Percentiles rank a stretch among this genome's conserved stretches.
These are phyloP conservation scores for Hyppa rectilinea DNA, from an alignment of 2,888 invertebrate species.

Conservation along the genomic window DNA sequence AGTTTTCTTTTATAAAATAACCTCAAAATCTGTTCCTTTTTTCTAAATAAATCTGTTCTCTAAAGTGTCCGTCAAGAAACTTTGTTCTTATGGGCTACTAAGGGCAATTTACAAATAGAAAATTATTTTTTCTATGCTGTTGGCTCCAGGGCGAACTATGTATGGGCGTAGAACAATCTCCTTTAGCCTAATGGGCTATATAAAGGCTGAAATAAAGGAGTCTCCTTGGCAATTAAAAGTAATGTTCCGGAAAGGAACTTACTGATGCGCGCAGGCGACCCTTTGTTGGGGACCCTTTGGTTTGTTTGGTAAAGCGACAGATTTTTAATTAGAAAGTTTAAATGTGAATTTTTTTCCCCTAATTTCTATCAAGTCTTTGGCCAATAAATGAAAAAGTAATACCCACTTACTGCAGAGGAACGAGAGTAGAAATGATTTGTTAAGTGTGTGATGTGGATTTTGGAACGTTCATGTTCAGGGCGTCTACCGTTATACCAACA, in stretches of 20 bases:
- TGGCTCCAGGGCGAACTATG: too few relatives aligned
- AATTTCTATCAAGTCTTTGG: not conserved
- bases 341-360: conserved; percentile 1
- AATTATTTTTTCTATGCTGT: too few relatives aligned
- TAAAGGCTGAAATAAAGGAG: conserved; percentile 16
- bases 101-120: too few relatives aligned
- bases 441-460: not conserved
- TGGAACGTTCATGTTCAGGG: too few relatives aligned
- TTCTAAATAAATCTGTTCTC: too few relatives aligned
- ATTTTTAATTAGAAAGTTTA: conserved; percentile 29
- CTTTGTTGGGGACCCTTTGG: conserved; percentile 12
- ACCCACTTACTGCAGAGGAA: not conserved
- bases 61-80: too few relatives aligned
- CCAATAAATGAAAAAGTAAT: not conserved
- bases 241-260: conserved; percentile 41
- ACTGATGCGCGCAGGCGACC: conserved; percentile 21
- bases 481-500: too few relatives aligned
- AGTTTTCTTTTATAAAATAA: too few relatives aligned
- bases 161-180: too few relatives aligned
- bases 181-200: not conserved
- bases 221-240: conserved; percentile 43
- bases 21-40: too few relatives aligned
- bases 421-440: too few relatives aligned
- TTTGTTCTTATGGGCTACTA: too few relatives aligned
- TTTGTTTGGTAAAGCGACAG: conserved; percentile 17